Base-by-base conservation (phyloP, 2,888 invertebrate species). In the Imbricaverruca yamaguchii region DNA sequence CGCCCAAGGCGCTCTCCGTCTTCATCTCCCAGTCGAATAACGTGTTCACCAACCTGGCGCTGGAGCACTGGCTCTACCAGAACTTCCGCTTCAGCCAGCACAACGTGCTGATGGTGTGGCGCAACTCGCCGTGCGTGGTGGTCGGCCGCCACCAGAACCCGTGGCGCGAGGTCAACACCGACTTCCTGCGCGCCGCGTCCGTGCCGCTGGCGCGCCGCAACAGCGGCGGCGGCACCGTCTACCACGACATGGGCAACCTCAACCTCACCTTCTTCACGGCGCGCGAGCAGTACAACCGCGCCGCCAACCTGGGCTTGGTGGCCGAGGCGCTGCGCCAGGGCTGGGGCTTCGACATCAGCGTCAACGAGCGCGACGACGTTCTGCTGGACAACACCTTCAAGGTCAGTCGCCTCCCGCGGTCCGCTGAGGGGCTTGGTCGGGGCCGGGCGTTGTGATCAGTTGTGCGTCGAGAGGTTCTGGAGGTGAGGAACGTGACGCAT, bases 121-220 rank as follows among this genome's bases (percentile, higher is more conserved):
- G 93, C 81, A 99, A 98, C 87, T 91, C 93, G 84, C 97, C 98
- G 0, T 94, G 96, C 86, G 94, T 99, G 81, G 97, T 99, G 10
- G 92, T 98, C 86, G 99, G 99, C 11, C 91, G 95, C 82, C 95
- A 98, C 88, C 98, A 98, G 88, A 99, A 99, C 88, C 96, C 97
- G 0, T 99, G 97, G 93, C 87, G 92, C 61, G 98, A 99, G 87
- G 93, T 94, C 1, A 94, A 98, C 87, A 88, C 95, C 6, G 90
- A 91, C 4, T 89, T 90, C 74, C 87, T 94, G 80, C 86, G 89
- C 83, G 91, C 91, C 80, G 89, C 90, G 74, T 92, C 92, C 23
- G 92, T 98, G 82, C 89, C 90, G 18, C 85, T 97, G 83, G 97
- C 94, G 0, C 91, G 99, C 82, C 91, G 99, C 74, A 95, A 95